Evolutionary conservation across 2,888 invertebrate species (phyloP).

Genomic region (Gisinianus flammeolus): DNA sequence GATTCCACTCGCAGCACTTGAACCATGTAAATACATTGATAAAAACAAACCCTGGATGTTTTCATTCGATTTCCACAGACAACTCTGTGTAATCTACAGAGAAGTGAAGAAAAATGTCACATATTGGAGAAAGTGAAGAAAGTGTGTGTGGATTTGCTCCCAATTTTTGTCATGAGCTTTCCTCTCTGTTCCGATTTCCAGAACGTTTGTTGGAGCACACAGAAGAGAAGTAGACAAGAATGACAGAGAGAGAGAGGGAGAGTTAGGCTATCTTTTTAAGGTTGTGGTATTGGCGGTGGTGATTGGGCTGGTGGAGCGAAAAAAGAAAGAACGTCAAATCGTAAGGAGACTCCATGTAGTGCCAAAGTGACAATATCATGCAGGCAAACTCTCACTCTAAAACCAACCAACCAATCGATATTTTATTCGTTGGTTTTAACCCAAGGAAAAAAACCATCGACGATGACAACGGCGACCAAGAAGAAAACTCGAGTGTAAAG

Average conservation of each 20-base stretch:
- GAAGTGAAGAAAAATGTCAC: no score
- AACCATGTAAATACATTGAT: no score
- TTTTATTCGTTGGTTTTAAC: slow-evolving; percentile 17
- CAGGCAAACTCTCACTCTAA: background rate
- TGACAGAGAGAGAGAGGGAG: background rate
- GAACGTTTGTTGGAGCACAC: no score
- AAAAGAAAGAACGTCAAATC: background rate
- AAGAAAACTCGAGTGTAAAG: background rate
- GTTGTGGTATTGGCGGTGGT: background rate
- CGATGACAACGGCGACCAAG: background rate
- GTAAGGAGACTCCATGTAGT: background rate
- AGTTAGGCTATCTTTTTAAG: background rate
- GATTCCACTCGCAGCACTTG: no score
- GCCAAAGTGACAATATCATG: background rate
- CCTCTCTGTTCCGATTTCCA: no score
- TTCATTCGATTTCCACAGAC: no score
- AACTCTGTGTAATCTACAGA: no score
- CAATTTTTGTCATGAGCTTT: no score
- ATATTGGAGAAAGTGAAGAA: no score
- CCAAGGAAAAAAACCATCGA: background rate
- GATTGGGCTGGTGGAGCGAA: background rate
- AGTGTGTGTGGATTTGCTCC: no score
- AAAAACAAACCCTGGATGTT: no score
- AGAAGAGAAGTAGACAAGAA: background rate
- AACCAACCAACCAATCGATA: slow-evolving; percentile 17